A percentile compares a stretch with the other conserved stretches of the same genome.
Evolutionary conservation across 2,113 vertebrate species (phyloP).

Genomic region (Camarhynchus parvulus): DNA sequence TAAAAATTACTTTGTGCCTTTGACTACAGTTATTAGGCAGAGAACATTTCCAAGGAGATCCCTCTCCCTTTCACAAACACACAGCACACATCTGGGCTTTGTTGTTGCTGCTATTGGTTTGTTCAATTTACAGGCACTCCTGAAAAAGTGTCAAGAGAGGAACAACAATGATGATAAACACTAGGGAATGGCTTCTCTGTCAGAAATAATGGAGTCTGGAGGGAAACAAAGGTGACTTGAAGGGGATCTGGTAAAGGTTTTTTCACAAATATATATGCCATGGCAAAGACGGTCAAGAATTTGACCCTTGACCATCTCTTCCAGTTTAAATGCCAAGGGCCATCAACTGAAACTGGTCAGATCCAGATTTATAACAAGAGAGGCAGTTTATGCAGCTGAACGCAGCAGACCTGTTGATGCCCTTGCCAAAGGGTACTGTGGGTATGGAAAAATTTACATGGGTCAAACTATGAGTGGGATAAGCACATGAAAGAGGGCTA

Average conservation of each 20-base stretch:
- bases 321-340: background rate
- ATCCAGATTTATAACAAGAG: background rate
- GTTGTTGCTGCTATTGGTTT: background rate
- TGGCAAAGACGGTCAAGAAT: background rate
- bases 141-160: background rate
- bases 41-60: background rate
- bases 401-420: fast-evolving
- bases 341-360: fast-evolving
- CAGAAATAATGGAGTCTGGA: background rate
- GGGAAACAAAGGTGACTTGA: background rate
- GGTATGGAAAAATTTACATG: background rate
- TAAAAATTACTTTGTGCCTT: background rate
- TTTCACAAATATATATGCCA: background rate
- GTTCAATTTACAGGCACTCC: background rate
- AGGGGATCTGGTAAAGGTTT: background rate
- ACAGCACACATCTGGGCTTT: background rate
- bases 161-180: background rate
- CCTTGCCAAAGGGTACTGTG: background rate
- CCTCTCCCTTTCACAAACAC: background rate
- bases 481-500: background rate
- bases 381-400: background rate
- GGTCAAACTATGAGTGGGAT: background rate
- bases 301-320: background rate
- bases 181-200: background rate
- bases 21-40: background rate